A percentile compares a stretch with the other conserved stretches of the same genome.
Evolutionary conservation across 35 echinoderm and acorn worm species (phyloP).

Genomic region (Lytechinus variegatus): DNA sequence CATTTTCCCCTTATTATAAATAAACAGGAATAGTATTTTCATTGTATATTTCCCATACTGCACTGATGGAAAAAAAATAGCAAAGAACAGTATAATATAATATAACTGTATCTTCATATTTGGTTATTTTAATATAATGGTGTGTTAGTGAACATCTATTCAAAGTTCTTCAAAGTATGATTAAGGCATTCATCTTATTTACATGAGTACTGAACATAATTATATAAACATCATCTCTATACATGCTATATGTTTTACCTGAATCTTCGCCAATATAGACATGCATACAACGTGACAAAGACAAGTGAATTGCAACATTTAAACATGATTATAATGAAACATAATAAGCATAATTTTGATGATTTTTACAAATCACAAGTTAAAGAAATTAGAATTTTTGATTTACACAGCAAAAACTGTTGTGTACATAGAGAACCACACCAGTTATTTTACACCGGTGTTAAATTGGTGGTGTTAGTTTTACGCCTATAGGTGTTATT

Average conservation of each 20-base stretch:
- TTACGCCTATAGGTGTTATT: no score
- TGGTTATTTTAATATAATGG: not conserved
- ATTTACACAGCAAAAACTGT: no score
- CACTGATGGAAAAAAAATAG: not conserved
- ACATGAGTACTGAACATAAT: slow-evolving; percentile 19
- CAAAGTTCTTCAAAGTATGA: not conserved
- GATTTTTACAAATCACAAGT: not conserved
- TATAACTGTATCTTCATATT: not conserved
- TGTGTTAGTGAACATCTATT: slow-evolving; percentile 5
- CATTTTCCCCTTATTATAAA: not conserved
- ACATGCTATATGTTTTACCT: not conserved
- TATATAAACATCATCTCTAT: not conserved
- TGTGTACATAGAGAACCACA: no score
- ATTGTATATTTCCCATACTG: not conserved
- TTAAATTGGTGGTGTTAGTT: no score
- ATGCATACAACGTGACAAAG: not conserved
- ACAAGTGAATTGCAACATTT: not conserved
- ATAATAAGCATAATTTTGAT: not conserved
- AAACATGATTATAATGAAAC: not conserved
- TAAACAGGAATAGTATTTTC: not conserved
- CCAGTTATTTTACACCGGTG: no score
- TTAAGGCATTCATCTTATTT: not conserved
- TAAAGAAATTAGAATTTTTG: not conserved
- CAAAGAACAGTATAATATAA: no score
- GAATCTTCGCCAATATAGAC: not conserved